Evolutionary conservation across 2,113 vertebrate genomes (phyloP), one percentile per base, ranked within the genome.

Genomic region (Cardinalis cardinalis): DNA sequence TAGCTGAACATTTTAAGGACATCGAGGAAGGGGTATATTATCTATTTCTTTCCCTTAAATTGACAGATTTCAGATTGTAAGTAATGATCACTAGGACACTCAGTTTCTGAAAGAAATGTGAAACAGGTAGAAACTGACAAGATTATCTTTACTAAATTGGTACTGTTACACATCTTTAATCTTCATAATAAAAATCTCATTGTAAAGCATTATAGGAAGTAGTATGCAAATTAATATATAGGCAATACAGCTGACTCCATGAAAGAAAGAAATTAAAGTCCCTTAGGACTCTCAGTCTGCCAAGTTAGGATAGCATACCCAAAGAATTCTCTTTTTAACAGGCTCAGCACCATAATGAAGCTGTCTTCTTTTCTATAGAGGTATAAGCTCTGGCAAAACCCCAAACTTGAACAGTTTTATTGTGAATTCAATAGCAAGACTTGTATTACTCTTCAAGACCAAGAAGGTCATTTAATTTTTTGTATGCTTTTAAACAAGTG

Each of bases 191-290:
- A 83, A 89, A 91, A 84, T 6, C 29, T 69, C 79, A 77, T 6
- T 89, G 64, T 93, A 61, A 92, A 93, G 92, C 94, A 94, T 96
- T 94, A 93, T 95, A 95, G 94, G 94, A 96, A 85, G 61, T 77
- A 60, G 64, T 95, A 96, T 93, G 94, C 93, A 96, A 96, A 96
- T 96, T 96, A 95, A 96, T 96, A 96, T 96, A 95, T 89, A 96
- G 95, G 95, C 95, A 96, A 96, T 92, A 95, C 52, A 85, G 36
- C 75, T 73, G 52, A 95, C 72, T 85, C 44, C 15, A 60, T 49
- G 38, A 69, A 83, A 75, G 61, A 90, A 34, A 71, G 80, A 69
- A 90, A 49, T 4, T 53, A 0, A 90, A 87, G 70, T 84, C 59
- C 48, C 72, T 69, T 75, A 86, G 70, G 82, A 72, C 34, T 78